Evolutionary conservation across 2,797 vertebrate genomes (phyloP), one percentile per base, ranked within the genome.

Genomic region (Phoebastria nigripes): DNA sequence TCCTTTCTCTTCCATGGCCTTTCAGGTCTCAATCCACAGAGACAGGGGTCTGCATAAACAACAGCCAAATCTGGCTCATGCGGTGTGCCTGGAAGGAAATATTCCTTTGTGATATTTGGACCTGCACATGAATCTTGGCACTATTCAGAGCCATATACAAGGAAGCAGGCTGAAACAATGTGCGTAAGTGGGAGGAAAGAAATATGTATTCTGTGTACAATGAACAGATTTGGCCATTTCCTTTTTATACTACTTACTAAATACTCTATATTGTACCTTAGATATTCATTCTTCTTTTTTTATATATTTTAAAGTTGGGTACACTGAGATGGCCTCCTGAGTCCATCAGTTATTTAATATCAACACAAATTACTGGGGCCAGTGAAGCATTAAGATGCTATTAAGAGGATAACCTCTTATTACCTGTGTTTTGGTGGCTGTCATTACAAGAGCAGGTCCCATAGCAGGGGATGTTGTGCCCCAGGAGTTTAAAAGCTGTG

Each of bases 211-310:
- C 26, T 58, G 20, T 13, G 12, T 54, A 54, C 28, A 56, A 42
- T 46, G 21, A 70, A 41, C 9, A 51, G 66, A 63, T 81, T 24
- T 66, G 28, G 15, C 20, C 5, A 49, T 73, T 94, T 79, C 8
- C 11, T 89, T 84, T 89, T 62, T 22, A 41, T n/a, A 19, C 7
- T 33, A 5, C 21, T 89, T 74, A n/a, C 6, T 76, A 46, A 87
- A 79, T 21, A 54, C 18, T 42, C 18, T 62, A 3, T 49, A 47
- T 37, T 77, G n/a, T 63, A 85, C 18, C 15, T 62, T 47, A 76
- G 37, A 28, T 59, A 65, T 49, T 66, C 0, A 0, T 25, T 41
- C 3, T 16, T 9, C 6, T 29, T 58, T 59, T 15, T 25, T 31
- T 5, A 13, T 29, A 9, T 29, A 28, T 55, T 67, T 92, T 71